phyloP scores from a whole-genome alignment of 2,888 invertebrate species.

The Agrotis ipsilon region DNA sequence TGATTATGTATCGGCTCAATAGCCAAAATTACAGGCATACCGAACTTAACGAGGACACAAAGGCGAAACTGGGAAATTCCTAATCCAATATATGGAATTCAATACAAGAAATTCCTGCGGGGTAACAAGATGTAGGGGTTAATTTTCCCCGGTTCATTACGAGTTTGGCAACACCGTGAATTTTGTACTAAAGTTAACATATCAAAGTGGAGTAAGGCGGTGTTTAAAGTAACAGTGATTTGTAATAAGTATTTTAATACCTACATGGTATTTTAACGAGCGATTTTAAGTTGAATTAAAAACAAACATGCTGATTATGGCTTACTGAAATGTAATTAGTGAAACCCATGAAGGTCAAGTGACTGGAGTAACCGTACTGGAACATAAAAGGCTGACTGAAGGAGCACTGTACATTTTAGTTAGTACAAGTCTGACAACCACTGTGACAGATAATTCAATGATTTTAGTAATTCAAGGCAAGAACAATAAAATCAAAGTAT shows the following conservation, averaged over 20 bases:
- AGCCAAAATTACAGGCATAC: constrained; percentile 53
- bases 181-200: constrained; percentile 50
- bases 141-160: constrained; percentile 72
- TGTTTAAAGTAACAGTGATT: constrained; percentile 21
- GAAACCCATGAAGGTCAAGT: too few species aligned
- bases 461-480: background rate
- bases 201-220: constrained; percentile 29
- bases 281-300: too few species aligned
- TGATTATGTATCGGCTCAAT: constrained; percentile 47
- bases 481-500: background rate
- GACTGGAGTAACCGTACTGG: too few species aligned
- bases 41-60: constrained; percentile 59
- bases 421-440: too few species aligned
- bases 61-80: constrained; percentile 69
- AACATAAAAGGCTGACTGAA: too few species aligned
- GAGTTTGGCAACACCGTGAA: constrained; percentile 62
- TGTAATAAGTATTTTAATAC: background rate
- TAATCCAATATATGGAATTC: constrained; percentile 70
- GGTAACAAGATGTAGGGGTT: constrained; percentile 66
- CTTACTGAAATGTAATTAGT: too few species aligned
- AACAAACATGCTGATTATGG: too few species aligned
- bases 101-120: constrained; percentile 71
- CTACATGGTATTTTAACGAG: too few species aligned
- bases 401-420: too few species aligned
- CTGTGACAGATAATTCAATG: too few species aligned